Base-by-base conservation (phyloP, 2,888 invertebrate genomes). In the Ochropacha duplaris region DNA sequence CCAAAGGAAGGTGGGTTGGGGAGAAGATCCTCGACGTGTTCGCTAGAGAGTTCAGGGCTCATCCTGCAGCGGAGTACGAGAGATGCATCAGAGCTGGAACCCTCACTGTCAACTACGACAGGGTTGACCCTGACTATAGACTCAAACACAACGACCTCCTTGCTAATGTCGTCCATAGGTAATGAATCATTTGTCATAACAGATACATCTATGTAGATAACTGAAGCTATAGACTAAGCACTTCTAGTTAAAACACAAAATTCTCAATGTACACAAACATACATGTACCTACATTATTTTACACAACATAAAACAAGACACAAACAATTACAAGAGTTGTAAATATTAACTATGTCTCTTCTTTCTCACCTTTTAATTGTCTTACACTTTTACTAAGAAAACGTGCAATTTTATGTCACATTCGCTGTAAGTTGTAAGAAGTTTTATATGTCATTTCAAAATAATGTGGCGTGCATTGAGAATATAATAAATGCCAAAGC, bases 1-100 rank as follows among this genome's bases (percentile, higher is more conserved):
- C 98, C 62, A 99, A 99, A 92, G 98, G 98, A 9, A 94, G 99
- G 75, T 99, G 99, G 99, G 97, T 98, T 3, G 98, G 98, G 4
- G 97, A 97, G 87, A 96, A 96, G 83, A 96, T 99, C 70, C 93
- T 98, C 68, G 98, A 99, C 79, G 97, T 99, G 22, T 98, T 98
- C 88, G 96, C 97, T 9, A 94, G 97, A 58, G 99, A 99, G 90
- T 99, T 99, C 87, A 94, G 98, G 49, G 97, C 98, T n/a, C 98
- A 98, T 87, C 97, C 98, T 0, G 97, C 97, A 0, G 97, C 98
- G 68, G 97, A 98, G 86, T 98, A 98, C 89, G 97, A 97, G 86
- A 94, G 98, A 65, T 98, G 98, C 87, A 98, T 98, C 83, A 95
- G 96, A 74, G 96, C 97, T 36, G 98, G 98, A 50, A 97, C 98